Conservation (phyloP, 2,113 vertebrate genomes). For the Mustela nigripes region DNA sequence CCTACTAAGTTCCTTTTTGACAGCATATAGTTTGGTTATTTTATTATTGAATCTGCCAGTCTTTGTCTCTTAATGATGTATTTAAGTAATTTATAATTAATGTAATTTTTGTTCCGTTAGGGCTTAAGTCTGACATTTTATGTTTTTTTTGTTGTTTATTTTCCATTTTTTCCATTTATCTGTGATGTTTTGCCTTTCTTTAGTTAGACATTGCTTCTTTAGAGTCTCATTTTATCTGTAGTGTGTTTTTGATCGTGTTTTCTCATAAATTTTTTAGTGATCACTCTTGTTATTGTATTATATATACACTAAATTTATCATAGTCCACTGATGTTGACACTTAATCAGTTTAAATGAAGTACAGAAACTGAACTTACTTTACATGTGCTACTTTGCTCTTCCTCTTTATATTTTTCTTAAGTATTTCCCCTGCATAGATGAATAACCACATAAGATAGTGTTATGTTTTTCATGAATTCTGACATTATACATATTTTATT, state of each 20-base stretch:
- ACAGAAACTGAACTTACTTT: background rate
- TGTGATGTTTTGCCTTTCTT: background rate
- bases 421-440: background rate
- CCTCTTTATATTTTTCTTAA: background rate
- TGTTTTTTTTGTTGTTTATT: background rate
- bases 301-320: background rate
- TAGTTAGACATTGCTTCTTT: background rate
- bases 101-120: background rate
- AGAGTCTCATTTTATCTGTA: background rate
- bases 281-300: background rate
- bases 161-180: background rate
- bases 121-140: background rate
- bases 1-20: background rate
- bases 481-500: background rate
- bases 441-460: background rate
- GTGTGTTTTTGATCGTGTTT: background rate
- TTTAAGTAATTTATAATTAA: background rate
- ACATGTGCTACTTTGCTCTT: background rate
- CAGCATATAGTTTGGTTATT: background rate
- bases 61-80: background rate
- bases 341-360: background rate
- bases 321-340: background rate
- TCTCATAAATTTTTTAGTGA: background rate
- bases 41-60: background rate
- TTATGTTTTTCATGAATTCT: background rate